A percentile compares a stretch with the other conserved stretches of the same genome.
Evolutionary conservation across 2,888 invertebrate genomes (phyloP).

Genomic region (Selenia dentaria): DNA sequence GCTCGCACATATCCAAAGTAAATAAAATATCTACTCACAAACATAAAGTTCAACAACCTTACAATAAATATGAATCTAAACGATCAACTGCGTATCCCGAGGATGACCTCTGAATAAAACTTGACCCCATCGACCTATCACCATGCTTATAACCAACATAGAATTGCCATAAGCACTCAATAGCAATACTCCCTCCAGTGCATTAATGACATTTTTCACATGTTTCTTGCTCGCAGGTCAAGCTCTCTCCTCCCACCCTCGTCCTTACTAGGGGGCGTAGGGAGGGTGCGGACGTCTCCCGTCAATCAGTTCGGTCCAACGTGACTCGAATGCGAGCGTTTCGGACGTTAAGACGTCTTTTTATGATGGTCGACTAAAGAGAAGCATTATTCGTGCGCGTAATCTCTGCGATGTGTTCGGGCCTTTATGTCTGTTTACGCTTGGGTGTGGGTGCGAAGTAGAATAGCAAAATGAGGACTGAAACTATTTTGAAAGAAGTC

Average conservation of each 20-base stretch:
- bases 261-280: constrained; percentile 1
- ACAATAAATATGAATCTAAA: not conserved
- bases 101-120: constrained; percentile 4
- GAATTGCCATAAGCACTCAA: constrained; percentile 31
- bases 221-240: constrained; percentile 78
- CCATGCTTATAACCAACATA: constrained; percentile 17
- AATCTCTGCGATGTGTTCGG: constrained; percentile 43
- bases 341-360: constrained; percentile 61
- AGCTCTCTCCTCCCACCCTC: constrained; percentile 38
- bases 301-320: constrained; percentile 80
- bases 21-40: too few relatives aligned
- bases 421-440: not conserved
- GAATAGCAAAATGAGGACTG: too few relatives aligned
- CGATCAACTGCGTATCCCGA: not conserved
- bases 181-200: constrained; percentile 55
- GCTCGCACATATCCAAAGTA: too few relatives aligned
- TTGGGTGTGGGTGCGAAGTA: not conserved
- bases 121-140: constrained; percentile 28
- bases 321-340: constrained; percentile 72
- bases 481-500: too few relatives aligned
- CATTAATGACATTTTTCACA: constrained; percentile 83
- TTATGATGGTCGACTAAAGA: constrained; percentile 59
- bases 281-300: constrained; percentile 76
- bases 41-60: not conserved
- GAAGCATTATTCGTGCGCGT: constrained; percentile 59